Evolutionary conservation across 53 echinoderm and acorn worm genomes (phyloP), one percentile per base, ranked within the genome.

Genomic region (Astropecten irregularis): DNA sequence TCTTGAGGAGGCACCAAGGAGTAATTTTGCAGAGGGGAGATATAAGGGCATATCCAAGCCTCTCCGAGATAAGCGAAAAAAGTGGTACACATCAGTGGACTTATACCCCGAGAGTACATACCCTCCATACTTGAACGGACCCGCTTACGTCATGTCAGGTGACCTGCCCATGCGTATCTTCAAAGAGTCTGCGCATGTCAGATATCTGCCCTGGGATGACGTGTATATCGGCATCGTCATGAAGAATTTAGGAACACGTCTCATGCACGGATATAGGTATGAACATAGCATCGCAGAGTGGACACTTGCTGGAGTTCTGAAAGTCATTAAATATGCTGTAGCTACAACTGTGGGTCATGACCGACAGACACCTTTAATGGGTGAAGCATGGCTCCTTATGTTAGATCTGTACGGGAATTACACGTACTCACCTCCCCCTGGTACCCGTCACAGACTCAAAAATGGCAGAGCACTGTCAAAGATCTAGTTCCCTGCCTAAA

Each of bases 71-170:
- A 30, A 13, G 23, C 2, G 22, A 16, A 27, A 4, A 8, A 38
- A 22, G 9, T 89, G 89, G 89, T 68, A 76, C 67, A 84, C 84
- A 0, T 32, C 89, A 3, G 40, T 71, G 3, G 71, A 89, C 25
- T 38, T 66, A 27, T 89, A 83, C 52, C 89, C 83, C 2, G 64
- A 74, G 28, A 46, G 53, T 16, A 54, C 65, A 3, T 89, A 84
- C 42, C 89, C 89, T 53, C 89, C 84, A 40, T 89, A 84, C 61
- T 56, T 84, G 51, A 73, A 84, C 9, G 89, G 89, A 20, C 84
- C 84, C 15, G 89, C 89, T 10, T 84, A 84, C 48, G 64, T 89
- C 66, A 73, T 89, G 66, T 84, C 89, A 36, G 83, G 76, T 35
- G 89, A 89, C 73, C 51, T 89, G 19, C 83, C 84, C 13, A 66